A percentile compares a stretch with the other conserved stretches of the same genome.
These are phyloP conservation scores for Rousettus leschenaultii DNA, from an alignment of 2,113 vertebrate genomes.

Conservation along the genomic window DNA sequence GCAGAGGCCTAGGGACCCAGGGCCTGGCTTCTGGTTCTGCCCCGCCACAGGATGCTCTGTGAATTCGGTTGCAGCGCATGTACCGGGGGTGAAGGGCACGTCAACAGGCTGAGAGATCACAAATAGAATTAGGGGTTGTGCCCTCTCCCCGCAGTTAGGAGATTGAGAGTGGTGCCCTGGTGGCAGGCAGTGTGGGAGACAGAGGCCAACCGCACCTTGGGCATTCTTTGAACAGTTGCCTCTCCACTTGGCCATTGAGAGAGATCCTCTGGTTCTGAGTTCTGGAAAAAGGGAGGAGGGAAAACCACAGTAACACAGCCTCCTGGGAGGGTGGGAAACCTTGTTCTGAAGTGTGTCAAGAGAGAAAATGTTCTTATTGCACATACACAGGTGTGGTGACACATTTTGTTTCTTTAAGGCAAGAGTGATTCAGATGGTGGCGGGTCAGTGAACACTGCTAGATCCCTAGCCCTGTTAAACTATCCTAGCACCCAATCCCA, in stretches of 20 bases:
- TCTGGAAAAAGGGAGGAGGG: neutral
- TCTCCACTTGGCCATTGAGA: neutral
- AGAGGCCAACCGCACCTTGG: fast-evolving
- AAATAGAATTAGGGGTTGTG: neutral
- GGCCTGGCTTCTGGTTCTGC: neutral
- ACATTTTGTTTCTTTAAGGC: neutral
- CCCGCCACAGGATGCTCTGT: neutral
- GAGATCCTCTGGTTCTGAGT: neutral
- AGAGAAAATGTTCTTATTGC: constrained; percentile 15
- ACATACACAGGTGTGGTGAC: neutral
- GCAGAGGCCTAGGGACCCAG: fast-evolving
- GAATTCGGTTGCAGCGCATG: neutral
- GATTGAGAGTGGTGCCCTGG: neutral
- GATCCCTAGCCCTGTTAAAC: neutral
- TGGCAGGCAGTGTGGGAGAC: too few relatives aligned
- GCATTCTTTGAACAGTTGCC: neutral
- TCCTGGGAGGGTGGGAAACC: constrained; percentile 16
- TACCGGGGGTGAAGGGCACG: neutral
- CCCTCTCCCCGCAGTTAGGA: neutral
- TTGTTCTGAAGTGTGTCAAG: constrained; percentile 42
- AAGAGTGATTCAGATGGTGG: constrained; percentile 18
- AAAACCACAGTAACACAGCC: neutral
- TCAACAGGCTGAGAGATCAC: neutral
- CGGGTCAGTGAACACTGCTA: neutral
- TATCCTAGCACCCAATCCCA: neutral